These are phyloP conservation scores for Thecocarcelia acutangulata DNA, from an alignment of 2,888 invertebrate species.

Conservation along the genomic window DNA sequence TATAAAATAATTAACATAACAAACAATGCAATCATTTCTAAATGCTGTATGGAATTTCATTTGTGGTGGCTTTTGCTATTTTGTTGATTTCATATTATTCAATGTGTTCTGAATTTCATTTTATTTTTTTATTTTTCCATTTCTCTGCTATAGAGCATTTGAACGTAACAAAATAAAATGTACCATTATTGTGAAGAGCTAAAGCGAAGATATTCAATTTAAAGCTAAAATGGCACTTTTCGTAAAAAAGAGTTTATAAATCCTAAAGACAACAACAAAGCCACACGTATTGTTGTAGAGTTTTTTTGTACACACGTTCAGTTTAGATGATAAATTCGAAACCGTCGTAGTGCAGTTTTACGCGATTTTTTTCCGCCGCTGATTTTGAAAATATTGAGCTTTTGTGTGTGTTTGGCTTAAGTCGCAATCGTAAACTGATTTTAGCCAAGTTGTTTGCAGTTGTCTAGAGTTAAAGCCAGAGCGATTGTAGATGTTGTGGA, in stretches of 20 bases:
- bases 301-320: not conserved
- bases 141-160: slow-evolving; percentile 20
- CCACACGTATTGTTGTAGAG: not conserved
- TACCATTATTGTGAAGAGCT: slow-evolving; percentile 49
- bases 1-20: slow-evolving; percentile 65
- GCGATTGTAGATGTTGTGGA: slow-evolving; percentile 15
- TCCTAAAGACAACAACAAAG: slow-evolving; percentile 9
- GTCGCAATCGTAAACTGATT: slow-evolving; percentile 64
- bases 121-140: not conserved
- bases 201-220: not conserved
- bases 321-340: not conserved
- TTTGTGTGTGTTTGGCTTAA: slow-evolving; percentile 49
- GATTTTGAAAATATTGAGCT: not conserved
- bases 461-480: slow-evolving; percentile 43
- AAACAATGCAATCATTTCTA: slow-evolving; percentile 52
- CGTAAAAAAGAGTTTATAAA: slow-evolving; percentile 11
- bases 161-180: no score
- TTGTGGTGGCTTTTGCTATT: slow-evolving; percentile 19
- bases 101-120: slow-evolving; percentile 41
- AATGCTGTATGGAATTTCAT: slow-evolving; percentile 6
- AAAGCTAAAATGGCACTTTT: slow-evolving; percentile 55
- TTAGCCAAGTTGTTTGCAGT: slow-evolving; percentile 40
- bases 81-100: not conserved
- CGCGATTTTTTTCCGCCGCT: slow-evolving; percentile 23
- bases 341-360: slow-evolving; percentile 39